Evolutionary conservation across 2,113 vertebrate genomes (phyloP), one percentile per base, ranked within the genome.

Genomic region (Ceyx melanurus): DNA sequence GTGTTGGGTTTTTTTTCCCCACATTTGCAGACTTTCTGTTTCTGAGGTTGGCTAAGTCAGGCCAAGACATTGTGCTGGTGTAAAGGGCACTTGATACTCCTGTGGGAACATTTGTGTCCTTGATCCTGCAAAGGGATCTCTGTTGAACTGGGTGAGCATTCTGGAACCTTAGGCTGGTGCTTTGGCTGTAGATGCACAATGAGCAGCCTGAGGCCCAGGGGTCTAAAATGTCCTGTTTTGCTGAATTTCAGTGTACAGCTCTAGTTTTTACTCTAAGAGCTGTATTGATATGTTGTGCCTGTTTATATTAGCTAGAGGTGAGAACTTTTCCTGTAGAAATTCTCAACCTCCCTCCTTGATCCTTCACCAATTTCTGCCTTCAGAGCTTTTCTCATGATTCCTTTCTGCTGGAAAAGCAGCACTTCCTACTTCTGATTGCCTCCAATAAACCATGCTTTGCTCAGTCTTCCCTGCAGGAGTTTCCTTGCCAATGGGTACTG

Each of bases 401-500:
- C 16, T 12, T 82, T 79, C 56, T 76, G 21, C 42, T 74, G 56
- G 33, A 82, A 86, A 70, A 82, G 28, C 56, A 80, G 21, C 50
- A 58, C 60, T 86, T 77, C 16, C 46, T 81, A 29, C 60, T 81
- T 88, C 76, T 77, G 51, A 70, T 89, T 91, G 37, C 80, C 15
- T 60, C 56, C 88, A 89, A 60, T 80, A 74, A 88, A 91, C 35
- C 23, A 40, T 83, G 77, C 19, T 80, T 88, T 94, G 86, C 80
- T 76, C 67, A 48, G 51, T 45, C 43, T 64, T 88, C 61, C 46
- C 64, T 88, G 68, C 65, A 81, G 79, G 70, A 77, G 56, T 93
- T 94, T 90, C 51, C 56, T 91, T 95, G 80, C 68, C 82, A 92
- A 2, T 80, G 86, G 57, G 33, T 78, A 80, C 81, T 65, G 57